Evolutionary conservation across 2,797 vertebrate species (phyloP).

Genomic region (Carduelis carduelis): DNA sequence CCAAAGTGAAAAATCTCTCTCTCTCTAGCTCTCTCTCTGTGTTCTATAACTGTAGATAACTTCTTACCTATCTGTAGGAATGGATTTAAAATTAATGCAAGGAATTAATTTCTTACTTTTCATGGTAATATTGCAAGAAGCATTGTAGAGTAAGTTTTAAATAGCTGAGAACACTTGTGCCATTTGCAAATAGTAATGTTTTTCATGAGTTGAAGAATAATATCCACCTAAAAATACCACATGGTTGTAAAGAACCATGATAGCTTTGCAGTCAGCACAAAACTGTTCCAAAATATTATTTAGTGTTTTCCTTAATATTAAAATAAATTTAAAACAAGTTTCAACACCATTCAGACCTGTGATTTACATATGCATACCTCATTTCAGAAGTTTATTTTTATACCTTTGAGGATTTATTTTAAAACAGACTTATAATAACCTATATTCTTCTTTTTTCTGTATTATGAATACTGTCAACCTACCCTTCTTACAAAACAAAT

Average conservation of each 20-base stretch:
- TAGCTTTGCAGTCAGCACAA: neutral
- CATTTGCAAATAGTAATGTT: neutral
- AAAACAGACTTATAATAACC: neutral
- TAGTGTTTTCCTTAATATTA: neutral
- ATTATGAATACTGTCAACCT: neutral
- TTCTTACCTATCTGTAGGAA: neutral
- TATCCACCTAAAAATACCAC: neutral
- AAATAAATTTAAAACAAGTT: neutral
- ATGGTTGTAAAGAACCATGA: neutral
- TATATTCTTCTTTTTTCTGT: neutral
- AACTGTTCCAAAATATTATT: neutral
- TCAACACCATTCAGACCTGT: neutral
- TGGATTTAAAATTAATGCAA: neutral
- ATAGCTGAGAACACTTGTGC: neutral
- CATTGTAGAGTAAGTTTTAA: neutral
- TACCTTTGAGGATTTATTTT: neutral
- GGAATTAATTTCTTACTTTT: neutral
- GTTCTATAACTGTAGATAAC: neutral
- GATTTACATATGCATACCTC: neutral
- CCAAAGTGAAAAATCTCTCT: neutral
- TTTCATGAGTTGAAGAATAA: neutral
- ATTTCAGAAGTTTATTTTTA: neutral
- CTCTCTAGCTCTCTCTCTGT: neutral
- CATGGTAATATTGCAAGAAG: neutral
- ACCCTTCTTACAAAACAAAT: neutral